Base-by-base conservation (phyloP, 2,888 invertebrate genomes). In the Latrodectus elegans region DNA sequence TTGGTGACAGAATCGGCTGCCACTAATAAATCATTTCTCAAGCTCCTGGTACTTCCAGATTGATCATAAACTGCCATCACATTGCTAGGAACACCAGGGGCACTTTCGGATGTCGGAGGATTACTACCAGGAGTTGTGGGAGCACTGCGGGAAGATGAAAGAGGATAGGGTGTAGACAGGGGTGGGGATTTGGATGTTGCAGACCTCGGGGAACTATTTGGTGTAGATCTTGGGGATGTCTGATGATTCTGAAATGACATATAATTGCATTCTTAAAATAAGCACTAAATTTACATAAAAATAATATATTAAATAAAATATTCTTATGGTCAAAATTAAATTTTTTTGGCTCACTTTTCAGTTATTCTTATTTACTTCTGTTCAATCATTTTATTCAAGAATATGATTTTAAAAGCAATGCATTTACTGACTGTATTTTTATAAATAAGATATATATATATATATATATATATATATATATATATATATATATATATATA, bases 1-100 rank as follows among this genome's bases (percentile, higher is more conserved):
- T 97, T 97, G 89, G 99, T 98, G 90, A 99, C 98, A 52, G 97
- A 98, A 93, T 99, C 99, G 71, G 99, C 99, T 73, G 99, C 98
- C 91, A 96, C 96, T 90, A 99, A 94, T 82, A 99, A 94, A 93
- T 98, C 97, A 92, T 89, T 96, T 91, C 96, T 70, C 38, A 90
- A 83, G 75, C 90, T 90, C 51, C 90, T 90, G n/a, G 89, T 89
- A 68, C 90, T 90, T 65, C 90, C 89, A 49, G 90, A 88, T 82
- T 91, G 91, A 81, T 91, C 91, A 89, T 92, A 92, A 1, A 92
- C 92, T 82, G 92, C 91, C 60, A 91, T 94, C 78, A 96, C 94
- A 90, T 92, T 92, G 10, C 92, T 92, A 51, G 92, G 92, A 76
- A 92, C 90, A 0, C 92, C 92, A 8, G 91, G 90, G 10, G 91